Conservation (phyloP, 2,797 vertebrate species). For the Pipistrellus pipistrellus region DNA sequence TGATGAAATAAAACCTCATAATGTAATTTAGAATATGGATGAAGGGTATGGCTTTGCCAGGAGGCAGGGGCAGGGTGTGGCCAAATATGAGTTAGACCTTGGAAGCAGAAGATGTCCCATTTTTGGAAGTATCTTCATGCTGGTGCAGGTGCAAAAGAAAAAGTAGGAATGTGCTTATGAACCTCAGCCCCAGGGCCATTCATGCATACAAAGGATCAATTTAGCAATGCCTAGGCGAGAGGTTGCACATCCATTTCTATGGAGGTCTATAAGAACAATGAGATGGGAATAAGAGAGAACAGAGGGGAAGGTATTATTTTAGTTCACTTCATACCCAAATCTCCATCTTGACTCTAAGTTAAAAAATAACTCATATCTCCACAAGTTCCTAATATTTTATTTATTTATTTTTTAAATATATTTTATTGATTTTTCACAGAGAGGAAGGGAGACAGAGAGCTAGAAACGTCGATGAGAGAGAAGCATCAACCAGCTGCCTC, state of each 20-base stretch:
- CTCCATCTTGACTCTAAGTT: constrained; percentile 29
- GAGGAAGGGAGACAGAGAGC: no score
- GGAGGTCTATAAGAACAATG: constrained; percentile 3
- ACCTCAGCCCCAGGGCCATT: neutral
- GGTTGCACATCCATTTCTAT: neutral
- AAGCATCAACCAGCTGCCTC: no score
- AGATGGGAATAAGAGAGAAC: neutral
- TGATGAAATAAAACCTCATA: constrained; percentile 61
- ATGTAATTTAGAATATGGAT: constrained; percentile 51
- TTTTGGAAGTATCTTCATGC: neutral
- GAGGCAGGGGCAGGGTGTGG: neutral
- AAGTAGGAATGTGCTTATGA: neutral
- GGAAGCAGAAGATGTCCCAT: neutral
- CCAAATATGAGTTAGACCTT: neutral
- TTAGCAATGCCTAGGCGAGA: neutral
- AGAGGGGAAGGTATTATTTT: constrained; percentile 16
- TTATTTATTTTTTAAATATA: neutral
- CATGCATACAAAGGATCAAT: neutral
- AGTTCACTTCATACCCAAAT: constrained; percentile 24
- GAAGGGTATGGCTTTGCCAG: neutral
- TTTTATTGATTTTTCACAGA: no score
- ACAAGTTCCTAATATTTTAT: constrained; percentile 41
- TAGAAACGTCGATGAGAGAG: no score
- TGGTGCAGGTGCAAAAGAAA: neutral
- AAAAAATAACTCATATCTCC: constrained; percentile 33